Evolutionary conservation across 2,797 vertebrate species (phyloP).

Genomic region (Phylloscopus collybita): DNA sequence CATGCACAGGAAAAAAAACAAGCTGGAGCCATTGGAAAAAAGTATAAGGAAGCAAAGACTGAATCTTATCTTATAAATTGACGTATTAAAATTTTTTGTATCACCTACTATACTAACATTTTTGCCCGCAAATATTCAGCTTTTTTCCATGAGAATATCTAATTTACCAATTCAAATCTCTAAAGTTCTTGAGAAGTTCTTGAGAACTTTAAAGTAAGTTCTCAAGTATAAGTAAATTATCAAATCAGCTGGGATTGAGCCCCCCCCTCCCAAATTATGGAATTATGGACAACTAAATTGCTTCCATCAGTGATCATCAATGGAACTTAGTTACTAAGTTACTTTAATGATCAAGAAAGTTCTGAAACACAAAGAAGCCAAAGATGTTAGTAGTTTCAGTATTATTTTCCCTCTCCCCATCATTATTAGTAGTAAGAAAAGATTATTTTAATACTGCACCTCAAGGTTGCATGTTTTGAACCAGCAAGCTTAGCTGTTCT

Average conservation of each 20-base stretch:
- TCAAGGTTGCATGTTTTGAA: not conserved
- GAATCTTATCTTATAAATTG: not conserved
- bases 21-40: not conserved
- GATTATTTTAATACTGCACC: not conserved
- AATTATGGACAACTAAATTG: not conserved
- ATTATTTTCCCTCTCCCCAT: not conserved
- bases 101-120: not conserved
- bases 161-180: not conserved
- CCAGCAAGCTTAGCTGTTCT: not conserved
- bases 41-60: not conserved
- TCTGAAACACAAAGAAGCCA: not conserved
- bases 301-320: not conserved
- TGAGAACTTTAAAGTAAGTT: not conserved
- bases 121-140: not conserved
- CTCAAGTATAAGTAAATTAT: not conserved
- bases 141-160: not conserved
- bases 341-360: not conserved
- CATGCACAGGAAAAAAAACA: not conserved
- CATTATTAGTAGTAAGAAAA: not conserved
- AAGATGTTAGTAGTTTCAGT: not conserved
- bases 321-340: not conserved
- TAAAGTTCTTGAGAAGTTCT: not conserved
- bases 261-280: too few species aligned
- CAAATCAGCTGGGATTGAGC: not conserved
- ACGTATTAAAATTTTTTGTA: not conserved